Percentiles rank a stretch among this genome's conserved stretches.
Conservation (phyloP, 2,797 vertebrate genomes). For the Mormyrops attenuatus region DNA sequence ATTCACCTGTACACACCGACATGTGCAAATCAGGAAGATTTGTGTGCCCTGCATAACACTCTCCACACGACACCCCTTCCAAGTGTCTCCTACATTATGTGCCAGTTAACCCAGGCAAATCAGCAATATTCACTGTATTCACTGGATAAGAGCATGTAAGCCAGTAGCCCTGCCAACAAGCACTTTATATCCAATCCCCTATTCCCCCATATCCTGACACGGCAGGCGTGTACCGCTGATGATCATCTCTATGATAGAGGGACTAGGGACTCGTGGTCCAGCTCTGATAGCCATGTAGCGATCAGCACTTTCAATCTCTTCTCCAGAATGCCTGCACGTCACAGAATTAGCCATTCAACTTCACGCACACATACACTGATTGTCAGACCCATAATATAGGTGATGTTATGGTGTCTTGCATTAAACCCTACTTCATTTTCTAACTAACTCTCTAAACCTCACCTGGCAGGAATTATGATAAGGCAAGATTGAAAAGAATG, state of each 20-base stretch:
- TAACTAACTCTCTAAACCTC: neutral
- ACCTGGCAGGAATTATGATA: neutral
- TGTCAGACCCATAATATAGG: neutral
- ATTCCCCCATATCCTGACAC: neutral
- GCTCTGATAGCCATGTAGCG: neutral
- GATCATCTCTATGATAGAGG: neutral
- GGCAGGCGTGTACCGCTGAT: neutral
- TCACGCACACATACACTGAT: neutral
- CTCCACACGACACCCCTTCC: neutral
- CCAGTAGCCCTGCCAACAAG: neutral
- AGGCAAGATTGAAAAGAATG: neutral
- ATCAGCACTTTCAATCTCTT: neutral
- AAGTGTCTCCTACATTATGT: neutral
- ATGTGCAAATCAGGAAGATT: neutral
- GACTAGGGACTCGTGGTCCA: neutral
- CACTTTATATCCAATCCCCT: neutral
- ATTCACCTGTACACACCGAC: neutral
- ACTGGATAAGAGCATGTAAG: neutral
- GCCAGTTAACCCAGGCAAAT: neutral
- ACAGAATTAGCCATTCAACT: neutral
- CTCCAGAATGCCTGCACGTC: neutral
- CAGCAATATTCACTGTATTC: neutral
- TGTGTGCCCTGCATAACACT: neutral
- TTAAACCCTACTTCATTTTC: neutral
- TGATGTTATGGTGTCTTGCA: neutral